Evolutionary conservation across 2,797 vertebrate genomes (phyloP).

Genomic region (Atherinosoma microstoma): DNA sequence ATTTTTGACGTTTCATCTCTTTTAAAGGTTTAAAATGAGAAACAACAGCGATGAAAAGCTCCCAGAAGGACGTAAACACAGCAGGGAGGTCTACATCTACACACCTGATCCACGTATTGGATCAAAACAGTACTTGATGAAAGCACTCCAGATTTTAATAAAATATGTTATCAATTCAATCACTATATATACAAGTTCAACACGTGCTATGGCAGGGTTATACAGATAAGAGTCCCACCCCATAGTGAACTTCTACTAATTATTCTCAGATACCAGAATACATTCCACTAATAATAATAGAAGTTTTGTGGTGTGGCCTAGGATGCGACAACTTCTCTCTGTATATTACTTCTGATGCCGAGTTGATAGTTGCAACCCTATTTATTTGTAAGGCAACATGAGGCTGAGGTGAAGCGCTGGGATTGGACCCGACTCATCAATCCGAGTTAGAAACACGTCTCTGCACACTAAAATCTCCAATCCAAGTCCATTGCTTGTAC

Average conservation of each 20-base stretch:
- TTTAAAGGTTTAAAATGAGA: constrained; percentile 32
- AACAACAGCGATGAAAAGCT: constrained; percentile 15
- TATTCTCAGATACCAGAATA: not conserved
- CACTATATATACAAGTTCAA: not conserved
- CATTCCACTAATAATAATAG: not conserved
- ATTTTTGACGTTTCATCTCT: constrained; percentile 41
- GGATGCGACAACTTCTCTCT: not conserved
- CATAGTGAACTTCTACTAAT: constrained; percentile 1
- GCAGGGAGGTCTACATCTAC: not conserved
- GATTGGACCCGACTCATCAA: not conserved
- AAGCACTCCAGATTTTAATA: constrained; percentile 17
- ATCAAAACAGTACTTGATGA: not conserved
- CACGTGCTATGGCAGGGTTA: not conserved
- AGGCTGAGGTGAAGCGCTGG: not conserved
- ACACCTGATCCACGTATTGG: not conserved
- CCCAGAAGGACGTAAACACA: constrained; percentile 6
- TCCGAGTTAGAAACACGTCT: not conserved
- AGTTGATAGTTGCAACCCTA: constrained; percentile 1
- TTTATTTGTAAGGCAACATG: not conserved
- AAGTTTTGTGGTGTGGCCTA: not conserved
- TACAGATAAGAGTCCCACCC: not conserved
- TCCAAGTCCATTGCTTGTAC: not conserved
- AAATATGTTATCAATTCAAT: not conserved
- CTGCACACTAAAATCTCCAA: not conserved
- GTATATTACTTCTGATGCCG: not conserved